phyloP scores from a whole-genome alignment of 2,888 invertebrate genomes.

The Drosophila peninsularis region DNA sequence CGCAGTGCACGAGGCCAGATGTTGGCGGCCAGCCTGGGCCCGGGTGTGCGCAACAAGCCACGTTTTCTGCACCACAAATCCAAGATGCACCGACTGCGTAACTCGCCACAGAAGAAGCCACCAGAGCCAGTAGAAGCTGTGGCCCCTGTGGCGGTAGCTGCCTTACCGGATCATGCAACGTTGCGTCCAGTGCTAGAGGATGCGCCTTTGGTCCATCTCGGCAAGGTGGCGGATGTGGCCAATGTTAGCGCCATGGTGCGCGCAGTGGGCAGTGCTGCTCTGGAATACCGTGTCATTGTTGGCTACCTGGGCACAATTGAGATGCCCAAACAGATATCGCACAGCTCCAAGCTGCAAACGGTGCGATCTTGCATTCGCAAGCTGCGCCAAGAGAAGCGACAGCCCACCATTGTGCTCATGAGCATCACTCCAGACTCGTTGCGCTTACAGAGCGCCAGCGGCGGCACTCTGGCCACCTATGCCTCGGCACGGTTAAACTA shows the following conservation, averaged over 20 bases:
- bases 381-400: conserved; percentile 94
- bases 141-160: conserved; percentile 13
- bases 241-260: conserved; percentile 85
- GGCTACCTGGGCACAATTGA: conserved; percentile 98
- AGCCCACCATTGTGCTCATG: conserved; percentile 93
- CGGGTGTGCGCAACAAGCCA: conserved; percentile 78
- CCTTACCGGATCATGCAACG: conserved; percentile 49
- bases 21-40: conserved; percentile 55
- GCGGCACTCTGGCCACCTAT: conserved; percentile 93
- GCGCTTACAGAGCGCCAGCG: conserved; percentile 91
- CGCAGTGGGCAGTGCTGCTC: conserved; percentile 84
- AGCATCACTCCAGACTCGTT: conserved; percentile 92
- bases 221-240: conserved; percentile 82
- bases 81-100: conserved; percentile 86
- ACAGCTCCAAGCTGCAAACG: conserved; percentile 90
- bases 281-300: conserved; percentile 93
- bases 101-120: conserved; percentile 86
- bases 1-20: conserved; percentile 57
- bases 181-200: conserved; percentile 82
- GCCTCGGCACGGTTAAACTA: conserved; percentile 94
- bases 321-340: conserved; percentile 93
- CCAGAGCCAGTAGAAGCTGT: conserved; percentile 31
- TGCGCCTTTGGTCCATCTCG: conserved; percentile 59
- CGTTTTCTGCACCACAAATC: conserved; percentile 86
- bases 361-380: conserved; percentile 95